Evolutionary conservation across 1,140 invertebrate genomes (phyloP), one percentile per base, ranked within the genome.

Genomic region (Kradibia gibbosae): DNA sequence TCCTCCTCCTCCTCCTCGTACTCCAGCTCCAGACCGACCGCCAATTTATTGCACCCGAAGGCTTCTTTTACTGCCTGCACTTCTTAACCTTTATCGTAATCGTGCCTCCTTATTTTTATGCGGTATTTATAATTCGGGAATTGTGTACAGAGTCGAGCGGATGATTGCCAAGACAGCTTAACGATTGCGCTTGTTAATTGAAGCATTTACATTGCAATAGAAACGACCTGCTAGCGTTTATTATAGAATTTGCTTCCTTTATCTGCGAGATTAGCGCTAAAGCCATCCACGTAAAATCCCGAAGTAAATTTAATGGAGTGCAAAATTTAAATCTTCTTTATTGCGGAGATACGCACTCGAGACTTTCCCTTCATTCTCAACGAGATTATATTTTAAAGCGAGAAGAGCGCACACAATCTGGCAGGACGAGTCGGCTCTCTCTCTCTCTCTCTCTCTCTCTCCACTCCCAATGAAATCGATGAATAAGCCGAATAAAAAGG

Each of bases 41-140:
- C 20, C 2, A n/a, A 67, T 67, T 67, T 67, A 67, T 67, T n/a
- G n/a, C 3, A 34, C 7, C 5, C 25, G 25, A 28, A 39, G 22
- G 17, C 28, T 0, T 39, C 11, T 39, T 57, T 76, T 62, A 28
- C 25, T 36, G 73, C 72, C 28, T 8, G 17, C 20, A 34, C 1
- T 76, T 0, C 3, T 71, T 45, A 62, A 76, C 55, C 22, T 76
- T 76, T 76, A 53, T 39, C 28, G 39, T n/a, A 1, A 48, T 48
- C 39, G 3, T 0, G 7, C 15, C 74, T 76, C 74, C 55, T 76
- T 57, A 76, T 62, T 60, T 53, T 28, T 34, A 67, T 8, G 57
- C 10, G 57, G 25, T 5, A 60, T 60, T 60, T 60, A 3, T 60
- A 31, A 31, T 57, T 57, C 3, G 25, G 11, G 13, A 60, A 60